phyloP scores from a whole-genome alignment of 92 coral and sea anemone genomes.

The Palythoa grandiflora region DNA sequence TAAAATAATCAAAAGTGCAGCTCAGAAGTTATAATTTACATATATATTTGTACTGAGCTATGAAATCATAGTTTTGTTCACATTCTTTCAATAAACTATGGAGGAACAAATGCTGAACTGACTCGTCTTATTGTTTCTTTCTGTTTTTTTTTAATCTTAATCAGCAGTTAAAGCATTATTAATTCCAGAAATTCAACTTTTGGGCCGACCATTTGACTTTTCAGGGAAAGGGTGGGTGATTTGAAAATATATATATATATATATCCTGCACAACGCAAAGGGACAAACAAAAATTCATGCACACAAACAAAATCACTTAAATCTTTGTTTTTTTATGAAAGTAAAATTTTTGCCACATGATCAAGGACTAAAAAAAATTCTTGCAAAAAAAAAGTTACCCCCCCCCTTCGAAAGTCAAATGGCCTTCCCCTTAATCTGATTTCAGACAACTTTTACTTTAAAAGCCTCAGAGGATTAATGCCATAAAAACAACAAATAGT shows the following conservation, averaged over 20 bases:
- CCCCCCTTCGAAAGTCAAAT: too few relatives aligned
- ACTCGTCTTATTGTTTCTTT: constrained; percentile 5
- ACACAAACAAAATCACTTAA: too few relatives aligned
- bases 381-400: too few relatives aligned
- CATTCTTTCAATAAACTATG: constrained; percentile 20
- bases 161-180: constrained; percentile 6
- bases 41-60: not conserved
- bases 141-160: not conserved
- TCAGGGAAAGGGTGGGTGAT: too few relatives aligned
- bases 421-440: too few relatives aligned
- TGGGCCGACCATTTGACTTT: too few relatives aligned
- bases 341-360: too few relatives aligned
- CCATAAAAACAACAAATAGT: not conserved
- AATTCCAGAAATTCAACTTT: not conserved
- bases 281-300: too few relatives aligned
- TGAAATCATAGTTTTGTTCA: not conserved
- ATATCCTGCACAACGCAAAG: too few relatives aligned
- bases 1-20: not conserved
- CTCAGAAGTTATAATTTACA: constrained; percentile 4
- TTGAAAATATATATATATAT: too few relatives aligned
- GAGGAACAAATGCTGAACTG: constrained; percentile 11
- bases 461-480: not conserved
- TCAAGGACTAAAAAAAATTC: too few relatives aligned
- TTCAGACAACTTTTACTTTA: not conserved
- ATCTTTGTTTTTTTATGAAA: too few relatives aligned